Conservation (phyloP, 2,113 vertebrate species). For the Edolisoma coerulescens region DNA sequence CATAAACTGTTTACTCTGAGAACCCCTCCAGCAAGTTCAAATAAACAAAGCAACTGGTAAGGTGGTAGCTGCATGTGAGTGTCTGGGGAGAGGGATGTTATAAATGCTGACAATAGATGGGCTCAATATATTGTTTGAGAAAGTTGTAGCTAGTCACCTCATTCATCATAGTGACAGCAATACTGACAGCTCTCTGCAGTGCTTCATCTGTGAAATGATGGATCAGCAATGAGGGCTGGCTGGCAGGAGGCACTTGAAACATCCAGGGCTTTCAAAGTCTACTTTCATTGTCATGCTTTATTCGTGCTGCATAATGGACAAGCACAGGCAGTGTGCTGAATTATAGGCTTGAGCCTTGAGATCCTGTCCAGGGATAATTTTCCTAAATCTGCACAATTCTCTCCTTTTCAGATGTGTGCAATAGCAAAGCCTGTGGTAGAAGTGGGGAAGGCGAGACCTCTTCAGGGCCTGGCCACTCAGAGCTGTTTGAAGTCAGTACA, state of each 20-base stretch:
- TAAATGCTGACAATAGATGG: constrained; percentile 13
- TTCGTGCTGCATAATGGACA: background rate
- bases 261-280: background rate
- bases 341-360: background rate
- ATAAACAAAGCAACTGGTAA: background rate
- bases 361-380: background rate
- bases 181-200: constrained; percentile 54
- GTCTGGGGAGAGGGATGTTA: background rate
- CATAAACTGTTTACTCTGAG: background rate
- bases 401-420: background rate
- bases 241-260: background rate
- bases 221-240: constrained; percentile 21
- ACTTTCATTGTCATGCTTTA: constrained; percentile 1
- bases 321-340: background rate
- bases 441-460: background rate
- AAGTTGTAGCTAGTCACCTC: constrained; percentile 29
- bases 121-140: constrained; percentile 48
- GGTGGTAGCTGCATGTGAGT: background rate
- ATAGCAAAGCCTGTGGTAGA: background rate
- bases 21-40: background rate
- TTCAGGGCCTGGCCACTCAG: background rate
- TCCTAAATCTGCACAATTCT: background rate
- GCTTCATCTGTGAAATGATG: constrained; percentile 54
- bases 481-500: background rate
- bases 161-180: constrained; percentile 59